A percentile compares a stretch with the other conserved stretches of the same genome.
Evolutionary conservation across 2,113 vertebrate species (phyloP).

Genomic region (Chamaea fasciata): DNA sequence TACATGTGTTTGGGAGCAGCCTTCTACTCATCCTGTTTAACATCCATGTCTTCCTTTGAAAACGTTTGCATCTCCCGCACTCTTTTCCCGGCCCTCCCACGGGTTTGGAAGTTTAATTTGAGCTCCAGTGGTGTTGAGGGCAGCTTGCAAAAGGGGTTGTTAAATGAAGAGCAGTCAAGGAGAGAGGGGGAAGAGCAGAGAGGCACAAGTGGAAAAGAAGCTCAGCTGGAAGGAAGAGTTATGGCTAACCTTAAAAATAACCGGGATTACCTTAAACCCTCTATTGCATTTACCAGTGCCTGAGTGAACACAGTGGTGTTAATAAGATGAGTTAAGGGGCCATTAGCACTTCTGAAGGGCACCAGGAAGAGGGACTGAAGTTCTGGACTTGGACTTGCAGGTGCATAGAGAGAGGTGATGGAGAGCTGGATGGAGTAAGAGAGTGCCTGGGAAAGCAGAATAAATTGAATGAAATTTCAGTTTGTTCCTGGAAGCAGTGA

Average conservation of each 20-base stretch:
- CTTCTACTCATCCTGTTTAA: neutral
- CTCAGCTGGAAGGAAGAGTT: neutral
- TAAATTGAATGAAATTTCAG: neutral
- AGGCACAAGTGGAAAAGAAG: neutral
- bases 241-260: neutral
- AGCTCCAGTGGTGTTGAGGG: neutral
- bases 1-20: neutral
- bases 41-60: neutral
- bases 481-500: neutral
- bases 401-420: neutral
- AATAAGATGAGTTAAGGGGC: neutral
- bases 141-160: neutral
- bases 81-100: neutral
- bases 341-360: neutral
- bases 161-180: neutral
- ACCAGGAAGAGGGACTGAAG: neutral
- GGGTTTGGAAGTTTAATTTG: conserved; percentile 12
- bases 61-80: neutral
- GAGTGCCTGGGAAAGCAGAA: neutral
- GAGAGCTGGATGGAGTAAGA: neutral
- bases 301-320: neutral
- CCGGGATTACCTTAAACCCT: neutral
- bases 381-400: neutral
- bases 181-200: neutral
- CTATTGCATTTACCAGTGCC: neutral